Percentiles rank a stretch among this genome's conserved stretches.
Conservation (phyloP, 2,797 vertebrate genomes). For the Microcaecilia unicolor region DNA sequence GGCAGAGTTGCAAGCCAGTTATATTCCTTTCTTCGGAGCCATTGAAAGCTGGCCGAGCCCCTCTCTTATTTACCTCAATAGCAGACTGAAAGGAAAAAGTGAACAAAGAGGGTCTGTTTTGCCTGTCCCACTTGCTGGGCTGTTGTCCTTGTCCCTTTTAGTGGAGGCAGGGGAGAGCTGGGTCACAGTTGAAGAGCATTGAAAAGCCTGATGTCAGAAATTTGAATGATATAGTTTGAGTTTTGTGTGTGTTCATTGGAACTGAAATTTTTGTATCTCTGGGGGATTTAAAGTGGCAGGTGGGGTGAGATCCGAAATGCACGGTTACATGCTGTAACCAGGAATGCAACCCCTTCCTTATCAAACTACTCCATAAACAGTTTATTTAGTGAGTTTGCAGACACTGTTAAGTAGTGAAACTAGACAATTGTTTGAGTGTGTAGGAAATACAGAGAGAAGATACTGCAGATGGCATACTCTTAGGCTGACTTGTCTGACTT, state of each 20-base stretch:
- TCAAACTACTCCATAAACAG: constrained; percentile 39
- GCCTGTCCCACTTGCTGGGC: constrained; percentile 77
- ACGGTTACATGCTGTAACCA: constrained; percentile 22
- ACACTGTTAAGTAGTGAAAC: constrained; percentile 35
- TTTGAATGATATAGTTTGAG: constrained; percentile 66
- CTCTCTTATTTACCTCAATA: constrained; percentile 78
- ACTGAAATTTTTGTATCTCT: constrained; percentile 44
- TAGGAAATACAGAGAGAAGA: constrained; percentile 54
- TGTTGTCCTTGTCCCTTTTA: constrained; percentile 84
- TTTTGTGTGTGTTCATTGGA: constrained; percentile 34
- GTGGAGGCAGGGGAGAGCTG: constrained; percentile 55
- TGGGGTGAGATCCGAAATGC: constrained; percentile 43
- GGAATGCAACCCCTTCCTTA: constrained; percentile 19
- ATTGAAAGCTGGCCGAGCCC: constrained; percentile 47
- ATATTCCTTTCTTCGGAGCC: constrained; percentile 40
- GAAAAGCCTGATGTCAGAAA: constrained; percentile 64
- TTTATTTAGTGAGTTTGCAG: constrained; percentile 44
- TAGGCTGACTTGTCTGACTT: constrained; percentile 49
- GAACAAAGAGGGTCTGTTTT: constrained; percentile 94
- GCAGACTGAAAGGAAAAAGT: constrained; percentile 67
- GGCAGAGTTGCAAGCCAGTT: constrained; percentile 32
- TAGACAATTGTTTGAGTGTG: constrained; percentile 51
- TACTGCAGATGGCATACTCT: constrained; percentile 46
- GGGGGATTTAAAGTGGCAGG: constrained; percentile 56
- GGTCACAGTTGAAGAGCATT: constrained; percentile 69